phyloP scores from a whole-genome alignment of 2,888 invertebrate genomes.

The Hydraecia micacea region DNA sequence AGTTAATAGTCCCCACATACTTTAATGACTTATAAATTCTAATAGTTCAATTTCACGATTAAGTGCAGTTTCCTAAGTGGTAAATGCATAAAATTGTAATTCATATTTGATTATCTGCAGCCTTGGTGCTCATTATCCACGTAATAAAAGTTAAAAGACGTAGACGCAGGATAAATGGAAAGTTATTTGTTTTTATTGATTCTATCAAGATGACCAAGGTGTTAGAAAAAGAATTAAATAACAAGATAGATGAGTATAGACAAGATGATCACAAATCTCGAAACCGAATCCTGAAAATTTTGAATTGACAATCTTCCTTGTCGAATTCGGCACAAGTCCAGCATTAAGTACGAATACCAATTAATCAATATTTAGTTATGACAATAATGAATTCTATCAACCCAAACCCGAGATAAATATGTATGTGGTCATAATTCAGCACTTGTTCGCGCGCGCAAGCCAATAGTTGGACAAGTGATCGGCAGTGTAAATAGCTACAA shows the following conservation, averaged over 20 bases:
- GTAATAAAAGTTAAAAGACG: slow-evolving; percentile 25
- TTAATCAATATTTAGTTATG: slow-evolving; percentile 22
- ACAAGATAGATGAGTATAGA: background rate
- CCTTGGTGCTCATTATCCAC: slow-evolving; percentile 40
- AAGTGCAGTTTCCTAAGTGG: slow-evolving; percentile 44
- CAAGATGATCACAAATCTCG: background rate
- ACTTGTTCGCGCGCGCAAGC: slow-evolving; percentile 67
- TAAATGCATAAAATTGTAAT: slow-evolving; percentile 56
- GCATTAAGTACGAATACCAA: slow-evolving; percentile 11
- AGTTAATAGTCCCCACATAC: slow-evolving; percentile 29
- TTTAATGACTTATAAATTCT: slow-evolving; percentile 39
- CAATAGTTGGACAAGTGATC: slow-evolving; percentile 70
- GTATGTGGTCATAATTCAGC: slow-evolving; percentile 56
- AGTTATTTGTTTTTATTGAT: background rate
- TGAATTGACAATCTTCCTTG: too few relatives aligned
- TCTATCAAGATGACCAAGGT: background rate
- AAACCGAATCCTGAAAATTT: background rate
- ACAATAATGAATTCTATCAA: slow-evolving; percentile 42
- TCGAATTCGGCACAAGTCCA: background rate
- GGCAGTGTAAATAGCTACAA: slow-evolving; percentile 69
- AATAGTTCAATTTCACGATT: slow-evolving; percentile 49
- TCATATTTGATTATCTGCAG: slow-evolving; percentile 38
- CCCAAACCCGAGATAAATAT: slow-evolving; percentile 47
- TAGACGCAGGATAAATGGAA: background rate
- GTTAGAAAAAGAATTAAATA: background rate